Percentiles rank a stretch among this genome's conserved stretches.
Evolutionary conservation across 1,140 invertebrate species (phyloP).

Genomic region (Venturia canescens): DNA sequence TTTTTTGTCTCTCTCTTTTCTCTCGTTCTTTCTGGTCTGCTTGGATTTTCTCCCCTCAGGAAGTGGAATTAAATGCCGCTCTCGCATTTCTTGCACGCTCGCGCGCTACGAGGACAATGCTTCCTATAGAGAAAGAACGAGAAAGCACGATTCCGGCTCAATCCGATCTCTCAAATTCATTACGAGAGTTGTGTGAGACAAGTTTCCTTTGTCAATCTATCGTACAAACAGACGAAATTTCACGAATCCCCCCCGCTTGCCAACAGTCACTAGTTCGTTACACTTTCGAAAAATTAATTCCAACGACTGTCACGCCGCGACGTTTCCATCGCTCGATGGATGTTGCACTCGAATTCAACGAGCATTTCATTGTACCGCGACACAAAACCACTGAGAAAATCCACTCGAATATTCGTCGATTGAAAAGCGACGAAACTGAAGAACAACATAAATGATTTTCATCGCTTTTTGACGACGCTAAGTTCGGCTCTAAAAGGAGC

Average conservation of each 20-base stretch:
- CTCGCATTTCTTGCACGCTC: conserved; percentile 50
- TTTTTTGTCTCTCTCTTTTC: conserved; percentile 4
- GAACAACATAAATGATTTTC: not conserved
- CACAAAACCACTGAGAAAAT: too few relatives aligned
- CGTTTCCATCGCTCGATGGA: too few relatives aligned
- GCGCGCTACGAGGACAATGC: conserved; percentile 55
- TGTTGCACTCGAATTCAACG: too few relatives aligned
- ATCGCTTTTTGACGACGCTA: not conserved
- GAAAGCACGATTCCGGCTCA: conserved; percentile 41
- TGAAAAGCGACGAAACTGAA: too few relatives aligned
- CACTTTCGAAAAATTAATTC: too few relatives aligned
- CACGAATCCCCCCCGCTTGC: not conserved
- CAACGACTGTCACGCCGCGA: too few relatives aligned
- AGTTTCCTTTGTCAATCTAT: not conserved
- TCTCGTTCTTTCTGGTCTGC: conserved; percentile 39
- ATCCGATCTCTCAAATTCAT: conserved; percentile 58
- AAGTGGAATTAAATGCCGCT: conserved; percentile 58
- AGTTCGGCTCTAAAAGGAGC: not conserved
- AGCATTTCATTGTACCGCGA: too few relatives aligned
- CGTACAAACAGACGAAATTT: not conserved
- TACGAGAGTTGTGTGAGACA: conserved; percentile 45
- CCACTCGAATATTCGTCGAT: too few relatives aligned
- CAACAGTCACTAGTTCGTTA: too few relatives aligned
- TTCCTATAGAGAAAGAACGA: conserved; percentile 33
- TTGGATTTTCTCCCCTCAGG: conserved; percentile 54